Evolutionary conservation across 2,113 vertebrate species (phyloP).

Genomic region (Eublepharis macularius): DNA sequence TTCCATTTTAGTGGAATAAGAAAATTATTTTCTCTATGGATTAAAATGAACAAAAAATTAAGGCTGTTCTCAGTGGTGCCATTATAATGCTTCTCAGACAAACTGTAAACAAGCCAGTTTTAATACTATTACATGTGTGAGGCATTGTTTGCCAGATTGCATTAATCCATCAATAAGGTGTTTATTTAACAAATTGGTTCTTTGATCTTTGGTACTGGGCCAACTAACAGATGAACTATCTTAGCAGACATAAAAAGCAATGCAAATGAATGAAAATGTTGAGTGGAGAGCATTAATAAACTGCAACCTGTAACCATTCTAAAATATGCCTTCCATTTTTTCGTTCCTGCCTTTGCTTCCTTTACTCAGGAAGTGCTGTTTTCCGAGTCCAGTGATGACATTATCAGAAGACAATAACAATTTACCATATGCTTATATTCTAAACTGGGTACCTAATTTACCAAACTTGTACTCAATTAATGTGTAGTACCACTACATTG

Average conservation of each 20-base stretch:
- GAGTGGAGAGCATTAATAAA: neutral
- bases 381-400: too few species aligned
- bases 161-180: conserved; percentile 44
- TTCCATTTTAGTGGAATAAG: neutral
- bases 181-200: conserved; percentile 18
- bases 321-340: neutral
- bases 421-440: too few species aligned
- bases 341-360: neutral
- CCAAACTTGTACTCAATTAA: too few species aligned
- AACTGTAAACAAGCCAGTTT: neutral
- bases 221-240: conserved; percentile 44
- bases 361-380: too few species aligned
- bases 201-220: neutral
- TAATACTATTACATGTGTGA: conserved; percentile 4
- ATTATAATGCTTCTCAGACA: conserved; percentile 14
- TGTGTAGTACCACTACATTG: too few species aligned
- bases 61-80: neutral
- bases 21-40: neutral
- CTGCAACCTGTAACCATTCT: neutral
- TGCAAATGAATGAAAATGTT: neutral
- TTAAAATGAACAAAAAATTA: conserved; percentile 1
- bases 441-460: too few species aligned
- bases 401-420: too few species aligned
- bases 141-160: conserved; percentile 47
- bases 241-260: conserved; percentile 23